Evolutionary conservation across 2,113 vertebrate species (phyloP).

Genomic region (Galemys pyrenaicus): DNA sequence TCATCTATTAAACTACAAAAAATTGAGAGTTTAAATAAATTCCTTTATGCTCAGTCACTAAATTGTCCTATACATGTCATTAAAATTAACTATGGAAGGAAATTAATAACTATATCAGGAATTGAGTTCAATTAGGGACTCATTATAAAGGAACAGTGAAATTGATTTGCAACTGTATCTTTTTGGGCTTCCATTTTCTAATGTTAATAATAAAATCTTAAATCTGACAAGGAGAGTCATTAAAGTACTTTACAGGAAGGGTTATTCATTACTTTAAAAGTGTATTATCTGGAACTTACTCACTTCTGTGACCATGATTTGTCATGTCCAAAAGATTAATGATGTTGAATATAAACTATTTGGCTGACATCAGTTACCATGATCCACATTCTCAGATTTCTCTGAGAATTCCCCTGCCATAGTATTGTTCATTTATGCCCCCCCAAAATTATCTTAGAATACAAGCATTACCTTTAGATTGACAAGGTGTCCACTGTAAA

Average conservation of each 20-base stretch:
- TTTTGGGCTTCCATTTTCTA: conserved; percentile 80
- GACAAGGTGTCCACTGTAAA: neutral
- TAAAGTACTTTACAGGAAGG: conserved; percentile 82
- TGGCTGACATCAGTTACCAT: conserved; percentile 74
- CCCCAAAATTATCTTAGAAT: neutral
- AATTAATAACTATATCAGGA: conserved; percentile 83
- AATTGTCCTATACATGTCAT: conserved; percentile 79
- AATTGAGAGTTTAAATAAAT: conserved; percentile 82
- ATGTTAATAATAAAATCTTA: conserved; percentile 87
- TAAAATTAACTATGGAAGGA: conserved; percentile 83
- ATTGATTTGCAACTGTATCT: conserved; percentile 87
- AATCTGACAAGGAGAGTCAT: conserved; percentile 85
- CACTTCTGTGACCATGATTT: conserved; percentile 81
- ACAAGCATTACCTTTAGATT: neutral
- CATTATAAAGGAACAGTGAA: conserved; percentile 83
- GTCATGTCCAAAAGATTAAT: conserved; percentile 85
- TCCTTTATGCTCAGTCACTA: conserved; percentile 75
- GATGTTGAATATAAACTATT: conserved; percentile 77
- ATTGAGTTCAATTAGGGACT: conserved; percentile 87
- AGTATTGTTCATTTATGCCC: conserved; percentile 48
- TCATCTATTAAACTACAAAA: conserved; percentile 70
- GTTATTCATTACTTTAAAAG: conserved; percentile 85
- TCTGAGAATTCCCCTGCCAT: too few species aligned
- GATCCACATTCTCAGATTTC: conserved; percentile 79
- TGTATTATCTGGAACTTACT: conserved; percentile 85